A percentile compares a stretch with the other conserved stretches of the same genome.
These are phyloP conservation scores for Steinernema feltiae DNA, from an alignment of 1,140 invertebrate genomes.

Conservation along the genomic window DNA sequence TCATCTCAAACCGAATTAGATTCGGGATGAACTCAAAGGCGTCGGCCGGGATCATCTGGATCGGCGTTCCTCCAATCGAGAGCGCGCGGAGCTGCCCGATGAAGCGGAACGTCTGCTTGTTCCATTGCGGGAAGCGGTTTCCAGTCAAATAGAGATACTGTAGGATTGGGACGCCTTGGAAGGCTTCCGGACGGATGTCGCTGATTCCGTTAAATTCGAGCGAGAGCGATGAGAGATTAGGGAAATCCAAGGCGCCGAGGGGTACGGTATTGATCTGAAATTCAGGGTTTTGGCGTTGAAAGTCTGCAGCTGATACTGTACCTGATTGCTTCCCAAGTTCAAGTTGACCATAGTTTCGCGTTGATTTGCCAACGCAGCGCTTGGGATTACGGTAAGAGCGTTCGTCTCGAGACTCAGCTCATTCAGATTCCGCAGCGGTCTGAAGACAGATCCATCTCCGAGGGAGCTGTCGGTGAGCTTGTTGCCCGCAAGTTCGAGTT, in stretches of 20 bases:
- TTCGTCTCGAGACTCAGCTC: conserved; percentile 57
- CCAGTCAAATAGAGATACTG: conserved; percentile 57
- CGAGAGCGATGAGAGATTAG: conserved; percentile 48
- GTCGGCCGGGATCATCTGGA: conserved; percentile 54
- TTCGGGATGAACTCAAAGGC: conserved; percentile 57
- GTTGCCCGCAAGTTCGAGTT: conserved; percentile 55
- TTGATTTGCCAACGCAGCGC: conserved; percentile 48
- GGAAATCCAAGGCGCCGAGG: conserved; percentile 54
- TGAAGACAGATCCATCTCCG: conserved; percentile 47
- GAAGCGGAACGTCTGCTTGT: conserved; percentile 58
- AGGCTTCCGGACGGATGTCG: conserved; percentile 56
- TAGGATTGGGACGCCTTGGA: conserved; percentile 55
- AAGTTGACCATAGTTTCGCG: conserved; percentile 49
- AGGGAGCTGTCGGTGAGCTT: conserved; percentile 44
- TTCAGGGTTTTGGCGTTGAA: background rate
- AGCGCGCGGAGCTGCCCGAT: conserved; percentile 52
- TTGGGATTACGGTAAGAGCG: conserved; percentile 50
- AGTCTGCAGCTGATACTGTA: conserved; percentile 13
- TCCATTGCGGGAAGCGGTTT: conserved; percentile 56
- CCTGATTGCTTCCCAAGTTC: conserved; percentile 55
- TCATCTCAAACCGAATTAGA: conserved; percentile 57
- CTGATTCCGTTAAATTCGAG: conserved; percentile 57
- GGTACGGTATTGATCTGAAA: conserved; percentile 54
- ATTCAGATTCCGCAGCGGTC: conserved; percentile 47
- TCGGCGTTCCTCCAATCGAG: conserved; percentile 57